Percentiles rank a stretch among this genome's conserved stretches.
These are phyloP conservation scores for Gerris buenoi DNA, from an alignment of 1,140 invertebrate genomes.

Conservation along the genomic window DNA sequence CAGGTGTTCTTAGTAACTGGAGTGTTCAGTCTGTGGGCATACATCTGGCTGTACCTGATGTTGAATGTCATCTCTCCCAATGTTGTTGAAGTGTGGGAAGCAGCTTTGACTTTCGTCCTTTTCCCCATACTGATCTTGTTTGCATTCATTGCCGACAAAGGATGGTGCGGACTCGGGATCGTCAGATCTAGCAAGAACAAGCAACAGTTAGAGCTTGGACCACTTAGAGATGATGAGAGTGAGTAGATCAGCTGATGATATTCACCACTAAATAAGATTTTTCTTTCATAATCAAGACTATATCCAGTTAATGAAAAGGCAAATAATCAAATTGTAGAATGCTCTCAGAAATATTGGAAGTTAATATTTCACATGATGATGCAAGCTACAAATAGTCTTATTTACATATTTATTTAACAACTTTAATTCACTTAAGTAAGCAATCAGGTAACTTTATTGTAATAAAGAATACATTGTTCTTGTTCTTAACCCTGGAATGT, in stretches of 20 bases:
- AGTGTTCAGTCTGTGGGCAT: conserved; percentile 42
- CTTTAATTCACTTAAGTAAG: too few relatives aligned
- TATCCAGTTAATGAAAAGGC: too few relatives aligned
- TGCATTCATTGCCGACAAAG: conserved; percentile 38
- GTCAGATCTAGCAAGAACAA: conserved; percentile 22
- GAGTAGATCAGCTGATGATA: conserved; percentile 3
- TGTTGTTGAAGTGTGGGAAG: conserved; percentile 45
- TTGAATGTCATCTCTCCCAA: conserved; percentile 34
- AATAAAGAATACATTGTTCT: too few relatives aligned
- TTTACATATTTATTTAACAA: too few relatives aligned
- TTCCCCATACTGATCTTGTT: conserved; percentile 40
- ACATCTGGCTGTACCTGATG: conserved; percentile 47
- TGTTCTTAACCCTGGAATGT: too few relatives aligned
- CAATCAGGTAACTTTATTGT: too few relatives aligned
- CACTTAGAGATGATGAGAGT: conserved; percentile 22
- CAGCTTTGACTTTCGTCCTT: conserved; percentile 40
- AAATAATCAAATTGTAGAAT: too few relatives aligned
- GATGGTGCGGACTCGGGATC: conserved; percentile 26
- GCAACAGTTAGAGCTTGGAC: conserved; percentile 34
- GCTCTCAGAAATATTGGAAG: too few relatives aligned
- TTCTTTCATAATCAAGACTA: too few relatives aligned
- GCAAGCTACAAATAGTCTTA: too few relatives aligned
- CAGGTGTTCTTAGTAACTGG: conserved; percentile 42
- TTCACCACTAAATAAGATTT: too few relatives aligned
- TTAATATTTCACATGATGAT: too few relatives aligned